Percentiles rank a stretch among this genome's conserved stretches.
These are phyloP conservation scores for Tetraneura akinire DNA, from an alignment of 1,140 invertebrate genomes.

Conservation along the genomic window DNA sequence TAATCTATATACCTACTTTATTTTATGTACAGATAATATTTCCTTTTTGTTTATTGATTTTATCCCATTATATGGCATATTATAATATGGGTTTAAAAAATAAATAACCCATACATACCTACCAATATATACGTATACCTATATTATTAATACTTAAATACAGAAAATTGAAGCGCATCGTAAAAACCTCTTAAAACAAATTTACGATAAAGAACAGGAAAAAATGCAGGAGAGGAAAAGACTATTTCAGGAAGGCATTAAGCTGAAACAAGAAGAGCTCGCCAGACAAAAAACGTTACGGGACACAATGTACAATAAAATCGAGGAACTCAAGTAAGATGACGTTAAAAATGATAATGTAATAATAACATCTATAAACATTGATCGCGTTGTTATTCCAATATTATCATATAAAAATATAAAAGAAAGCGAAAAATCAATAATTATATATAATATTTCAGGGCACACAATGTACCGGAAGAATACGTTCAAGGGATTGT, in stretches of 20 bases:
- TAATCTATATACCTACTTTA: too few relatives aligned
- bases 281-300: constrained; percentile 63
- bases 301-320: constrained; percentile 65
- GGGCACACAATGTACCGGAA: constrained; percentile 55
- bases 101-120: too few relatives aligned
- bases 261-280: constrained; percentile 64
- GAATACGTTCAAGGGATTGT: constrained; percentile 53
- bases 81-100: too few relatives aligned
- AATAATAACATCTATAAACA: background rate
- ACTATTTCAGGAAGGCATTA: constrained; percentile 67
- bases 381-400: too few relatives aligned
- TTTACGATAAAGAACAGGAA: constrained; percentile 70
- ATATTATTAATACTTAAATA: too few relatives aligned
- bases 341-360: too few relatives aligned
- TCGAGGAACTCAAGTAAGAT: constrained; percentile 62
- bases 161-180: constrained; percentile 54
- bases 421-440: too few relatives aligned
- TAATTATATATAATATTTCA: constrained; percentile 52
- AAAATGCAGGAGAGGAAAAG: constrained; percentile 64
- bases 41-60: too few relatives aligned
- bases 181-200: constrained; percentile 62
- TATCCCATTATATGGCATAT: too few relatives aligned
- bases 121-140: too few relatives aligned
- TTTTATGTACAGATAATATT: too few relatives aligned
- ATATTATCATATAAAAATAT: too few relatives aligned